phyloP scores from a whole-genome alignment of 2,113 vertebrate species.

The Sardina pilchardus region DNA sequence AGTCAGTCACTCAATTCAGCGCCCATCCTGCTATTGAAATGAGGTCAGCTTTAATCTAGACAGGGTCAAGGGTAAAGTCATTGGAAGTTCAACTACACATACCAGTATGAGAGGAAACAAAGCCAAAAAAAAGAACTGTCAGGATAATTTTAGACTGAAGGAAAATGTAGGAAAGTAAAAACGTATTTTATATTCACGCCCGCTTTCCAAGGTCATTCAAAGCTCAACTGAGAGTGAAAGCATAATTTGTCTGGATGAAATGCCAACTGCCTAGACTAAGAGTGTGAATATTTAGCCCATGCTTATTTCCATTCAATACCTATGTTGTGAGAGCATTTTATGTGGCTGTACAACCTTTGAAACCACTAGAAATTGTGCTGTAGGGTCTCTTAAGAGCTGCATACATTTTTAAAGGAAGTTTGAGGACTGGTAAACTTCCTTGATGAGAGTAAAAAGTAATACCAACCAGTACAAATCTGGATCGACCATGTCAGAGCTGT shows the following conservation, averaged over 20 bases:
- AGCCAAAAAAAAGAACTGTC: background rate
- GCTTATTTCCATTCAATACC: background rate
- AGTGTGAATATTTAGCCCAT: background rate
- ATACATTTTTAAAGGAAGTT: background rate
- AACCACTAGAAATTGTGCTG: background rate
- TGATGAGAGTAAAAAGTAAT: background rate
- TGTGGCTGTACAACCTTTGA: background rate
- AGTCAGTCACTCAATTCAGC: background rate
- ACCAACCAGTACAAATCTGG: background rate
- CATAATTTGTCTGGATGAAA: background rate
- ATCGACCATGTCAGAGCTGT: background rate
- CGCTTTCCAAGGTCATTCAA: background rate
- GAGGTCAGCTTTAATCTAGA: conserved; percentile 5
- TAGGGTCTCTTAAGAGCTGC: background rate
- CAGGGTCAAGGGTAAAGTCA: background rate
- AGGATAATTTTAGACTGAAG: background rate
- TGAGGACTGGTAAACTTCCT: background rate
- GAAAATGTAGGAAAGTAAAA: background rate
- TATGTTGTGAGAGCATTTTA: background rate
- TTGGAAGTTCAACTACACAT: background rate
- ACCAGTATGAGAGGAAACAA: background rate
- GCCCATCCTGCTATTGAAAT: background rate
- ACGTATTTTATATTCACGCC: background rate
- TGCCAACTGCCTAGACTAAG: background rate
- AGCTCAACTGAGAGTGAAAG: background rate